A percentile compares a stretch with the other conserved stretches of the same genome.
These are phyloP conservation scores for Cyprinodon tularosa DNA, from an alignment of 2,113 vertebrate species.

Conservation along the genomic window DNA sequence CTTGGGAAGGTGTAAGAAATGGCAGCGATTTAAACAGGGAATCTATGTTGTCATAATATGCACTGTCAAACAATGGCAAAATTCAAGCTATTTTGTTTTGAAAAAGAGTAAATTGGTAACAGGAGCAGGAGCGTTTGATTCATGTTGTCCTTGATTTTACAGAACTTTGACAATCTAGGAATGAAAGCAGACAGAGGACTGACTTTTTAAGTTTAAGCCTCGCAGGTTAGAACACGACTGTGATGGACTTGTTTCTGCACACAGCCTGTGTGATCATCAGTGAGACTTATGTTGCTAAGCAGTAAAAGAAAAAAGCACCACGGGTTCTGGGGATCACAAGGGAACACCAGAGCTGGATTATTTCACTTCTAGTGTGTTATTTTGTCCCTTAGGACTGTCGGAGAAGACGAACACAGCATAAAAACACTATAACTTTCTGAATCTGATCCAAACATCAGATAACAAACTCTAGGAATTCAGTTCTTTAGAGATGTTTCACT, in stretches of 20 bases:
- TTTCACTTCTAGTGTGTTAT: too few species aligned
- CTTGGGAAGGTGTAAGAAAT: background rate
- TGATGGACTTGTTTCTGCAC: background rate
- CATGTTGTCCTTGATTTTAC: background rate
- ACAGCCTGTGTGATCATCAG: background rate
- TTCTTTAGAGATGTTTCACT: too few species aligned
- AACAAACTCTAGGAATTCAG: too few species aligned
- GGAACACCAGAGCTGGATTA: too few species aligned
- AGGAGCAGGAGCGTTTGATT: background rate
- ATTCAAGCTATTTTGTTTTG: too few species aligned
- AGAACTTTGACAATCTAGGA: slow-evolving; percentile 33
- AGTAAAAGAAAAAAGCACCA: background rate
- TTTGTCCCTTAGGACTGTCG: too few species aligned
- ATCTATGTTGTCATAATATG: too few species aligned
- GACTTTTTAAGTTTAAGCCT: slow-evolving; percentile 10
- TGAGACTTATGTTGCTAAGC: background rate
- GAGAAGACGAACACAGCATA: too few species aligned
- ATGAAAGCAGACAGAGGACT: slow-evolving; percentile 40
- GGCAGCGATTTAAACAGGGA: background rate
- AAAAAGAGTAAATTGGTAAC: background rate
- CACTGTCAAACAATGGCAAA: too few species aligned
- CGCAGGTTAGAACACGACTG: slow-evolving; percentile 62
- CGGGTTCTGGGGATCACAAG: too few species aligned
- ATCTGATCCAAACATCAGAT: too few species aligned
- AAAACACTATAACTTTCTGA: too few species aligned